Conservation (phyloP, 2,797 vertebrate genomes). For the Schizopygopsis malacanthus region DNA sequence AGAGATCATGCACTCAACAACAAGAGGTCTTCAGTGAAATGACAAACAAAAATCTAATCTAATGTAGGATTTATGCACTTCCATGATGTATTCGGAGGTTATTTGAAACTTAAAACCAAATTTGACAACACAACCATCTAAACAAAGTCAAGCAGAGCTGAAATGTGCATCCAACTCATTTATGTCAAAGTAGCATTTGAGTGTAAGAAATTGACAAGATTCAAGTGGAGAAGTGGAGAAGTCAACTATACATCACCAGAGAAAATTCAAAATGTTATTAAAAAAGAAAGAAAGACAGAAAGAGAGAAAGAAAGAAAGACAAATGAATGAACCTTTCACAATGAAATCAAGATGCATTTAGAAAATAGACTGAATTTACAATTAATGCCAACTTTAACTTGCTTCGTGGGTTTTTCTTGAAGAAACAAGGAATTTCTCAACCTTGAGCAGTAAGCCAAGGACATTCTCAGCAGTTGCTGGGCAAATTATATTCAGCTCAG, state of each 20-base stretch:
- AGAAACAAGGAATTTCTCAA: slow-evolving; percentile 42
- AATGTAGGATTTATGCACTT: not conserved
- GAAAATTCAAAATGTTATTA: not conserved
- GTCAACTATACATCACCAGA: not conserved
- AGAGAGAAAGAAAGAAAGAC: not conserved
- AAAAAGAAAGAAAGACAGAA: not conserved
- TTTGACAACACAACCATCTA: not conserved
- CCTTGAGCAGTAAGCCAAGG: slow-evolving; percentile 42
- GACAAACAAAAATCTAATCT: not conserved
- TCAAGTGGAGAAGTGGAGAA: not conserved
- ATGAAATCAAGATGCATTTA: not conserved
- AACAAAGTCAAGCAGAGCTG: not conserved
- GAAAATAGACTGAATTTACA: not conserved
- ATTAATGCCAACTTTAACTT: not conserved
- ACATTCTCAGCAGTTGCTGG: slow-evolving; percentile 41
- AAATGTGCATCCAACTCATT: not conserved
- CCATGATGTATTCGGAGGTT: not conserved
- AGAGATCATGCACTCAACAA: not conserved
- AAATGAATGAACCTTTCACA: not conserved
- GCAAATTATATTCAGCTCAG: slow-evolving; percentile 45
- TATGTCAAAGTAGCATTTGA: not conserved
- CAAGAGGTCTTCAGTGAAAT: not conserved
- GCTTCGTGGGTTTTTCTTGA: slow-evolving; percentile 38
- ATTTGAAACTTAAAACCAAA: not conserved
- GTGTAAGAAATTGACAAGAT: not conserved